Evolutionary conservation across 2,888 invertebrate genomes (phyloP).

Genomic region (Morinoia aosen): DNA sequence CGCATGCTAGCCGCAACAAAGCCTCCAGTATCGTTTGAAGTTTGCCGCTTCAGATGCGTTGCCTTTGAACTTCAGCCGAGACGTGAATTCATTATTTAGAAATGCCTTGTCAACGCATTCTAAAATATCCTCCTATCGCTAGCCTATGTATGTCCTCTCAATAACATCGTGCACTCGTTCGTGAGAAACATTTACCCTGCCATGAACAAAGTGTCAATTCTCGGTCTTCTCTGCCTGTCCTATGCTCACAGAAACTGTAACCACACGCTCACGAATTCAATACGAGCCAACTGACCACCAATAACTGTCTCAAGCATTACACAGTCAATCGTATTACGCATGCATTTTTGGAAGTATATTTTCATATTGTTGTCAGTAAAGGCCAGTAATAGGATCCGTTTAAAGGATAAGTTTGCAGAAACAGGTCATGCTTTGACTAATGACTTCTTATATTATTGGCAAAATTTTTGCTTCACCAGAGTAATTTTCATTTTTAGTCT

Average conservation of each 20-base stretch:
- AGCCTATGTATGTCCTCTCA: not conserved
- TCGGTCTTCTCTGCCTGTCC: not conserved
- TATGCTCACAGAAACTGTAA: not conserved
- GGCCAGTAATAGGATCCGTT: too few species aligned
- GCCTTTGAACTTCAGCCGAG: not conserved
- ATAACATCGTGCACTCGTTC: not conserved
- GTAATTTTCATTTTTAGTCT: too few species aligned
- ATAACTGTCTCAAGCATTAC: too few species aligned
- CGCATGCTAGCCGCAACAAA: not conserved
- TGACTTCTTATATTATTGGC: too few species aligned
- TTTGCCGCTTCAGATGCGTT: conserved; percentile 8
- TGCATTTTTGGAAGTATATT: too few species aligned
- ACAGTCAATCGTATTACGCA: too few species aligned
- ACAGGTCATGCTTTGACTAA: too few species aligned
- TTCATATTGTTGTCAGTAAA: too few species aligned
- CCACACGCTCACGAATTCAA: too few species aligned
- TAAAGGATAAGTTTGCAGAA: too few species aligned
- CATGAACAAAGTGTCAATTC: not conserved
- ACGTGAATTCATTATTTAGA: not conserved
- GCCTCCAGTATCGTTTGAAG: conserved; percentile 30
- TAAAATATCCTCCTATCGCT: not conserved
- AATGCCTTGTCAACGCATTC: not conserved
- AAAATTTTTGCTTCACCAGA: too few species aligned
- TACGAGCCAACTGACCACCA: too few species aligned
- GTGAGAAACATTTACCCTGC: not conserved